These are phyloP conservation scores for Cavia aperea DNA, from an alignment of 2,113 vertebrate genomes.

Conservation along the genomic window DNA sequence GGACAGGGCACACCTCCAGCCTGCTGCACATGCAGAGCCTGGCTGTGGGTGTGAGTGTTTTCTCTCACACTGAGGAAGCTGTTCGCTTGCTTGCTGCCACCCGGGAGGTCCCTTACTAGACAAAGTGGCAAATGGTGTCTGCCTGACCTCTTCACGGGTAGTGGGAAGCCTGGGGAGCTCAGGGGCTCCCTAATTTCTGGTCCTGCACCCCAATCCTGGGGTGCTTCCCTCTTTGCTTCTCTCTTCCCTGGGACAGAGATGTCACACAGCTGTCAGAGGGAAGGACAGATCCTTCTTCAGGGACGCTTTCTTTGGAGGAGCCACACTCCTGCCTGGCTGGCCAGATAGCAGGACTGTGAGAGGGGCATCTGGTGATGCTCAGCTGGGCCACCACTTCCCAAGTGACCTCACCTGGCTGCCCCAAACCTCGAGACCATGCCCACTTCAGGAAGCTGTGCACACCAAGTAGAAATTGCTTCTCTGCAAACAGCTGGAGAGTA, in stretches of 20 bases:
- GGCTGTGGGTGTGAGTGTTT: accelerated
- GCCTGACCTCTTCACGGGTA: background rate
- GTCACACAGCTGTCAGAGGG: background rate
- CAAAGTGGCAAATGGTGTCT: too few relatives aligned
- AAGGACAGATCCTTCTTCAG: background rate
- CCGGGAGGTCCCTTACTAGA: accelerated
- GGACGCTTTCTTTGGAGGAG: background rate
- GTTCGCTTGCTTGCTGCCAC: background rate
- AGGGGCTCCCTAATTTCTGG: background rate
- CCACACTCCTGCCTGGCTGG: background rate
- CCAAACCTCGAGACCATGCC: background rate
- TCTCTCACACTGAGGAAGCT: background rate
- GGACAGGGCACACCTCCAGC: background rate
- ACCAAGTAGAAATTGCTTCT: accelerated
- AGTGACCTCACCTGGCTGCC: background rate
- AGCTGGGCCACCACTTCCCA: too few relatives aligned
- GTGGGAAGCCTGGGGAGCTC: accelerated
- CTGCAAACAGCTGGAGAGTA: background rate
- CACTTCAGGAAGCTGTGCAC: accelerated
- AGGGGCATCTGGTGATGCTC: too few relatives aligned
- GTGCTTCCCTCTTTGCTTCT: background rate
- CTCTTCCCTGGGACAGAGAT: background rate
- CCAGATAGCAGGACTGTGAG: background rate
- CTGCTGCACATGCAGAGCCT: accelerated
- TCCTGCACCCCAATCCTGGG: background rate